These are phyloP conservation scores for Deilephila elpenor DNA, from an alignment of 2,888 invertebrate species.

Conservation along the genomic window DNA sequence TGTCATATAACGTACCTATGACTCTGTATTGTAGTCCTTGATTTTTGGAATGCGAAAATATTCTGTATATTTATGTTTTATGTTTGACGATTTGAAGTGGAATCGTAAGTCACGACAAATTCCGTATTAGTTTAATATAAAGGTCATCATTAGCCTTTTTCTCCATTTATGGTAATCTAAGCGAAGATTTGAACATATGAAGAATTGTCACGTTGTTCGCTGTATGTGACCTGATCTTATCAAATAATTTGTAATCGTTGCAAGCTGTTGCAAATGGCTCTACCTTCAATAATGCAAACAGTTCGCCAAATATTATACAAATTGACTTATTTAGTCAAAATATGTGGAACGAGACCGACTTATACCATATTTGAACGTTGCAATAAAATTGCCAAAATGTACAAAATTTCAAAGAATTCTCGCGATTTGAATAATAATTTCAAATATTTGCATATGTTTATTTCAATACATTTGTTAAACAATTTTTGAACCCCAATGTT, in stretches of 20 bases:
- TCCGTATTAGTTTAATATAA: constrained; percentile 6
- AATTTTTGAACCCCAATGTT: neutral
- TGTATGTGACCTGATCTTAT: constrained; percentile 5
- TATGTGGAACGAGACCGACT: neutral
- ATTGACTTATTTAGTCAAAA: constrained; percentile 11
- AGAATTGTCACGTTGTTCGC: constrained; percentile 6
- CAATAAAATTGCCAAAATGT: constrained; percentile 7
- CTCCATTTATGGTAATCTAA: neutral
- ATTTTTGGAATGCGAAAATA: neutral
- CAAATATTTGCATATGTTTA: neutral
- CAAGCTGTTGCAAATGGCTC: neutral
- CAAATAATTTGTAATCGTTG: constrained; percentile 2
- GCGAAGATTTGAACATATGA: constrained; percentile 6
- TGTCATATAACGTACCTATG: constrained; percentile 7
- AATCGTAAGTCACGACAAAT: constrained; percentile 6
- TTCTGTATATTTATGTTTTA: neutral
- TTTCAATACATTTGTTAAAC: neutral
- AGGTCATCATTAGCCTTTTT: constrained; percentile 6
- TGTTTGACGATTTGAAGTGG: neutral
- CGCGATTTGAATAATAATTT: constrained; percentile 17
- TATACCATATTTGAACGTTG: neutral
- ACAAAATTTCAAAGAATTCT: neutral
- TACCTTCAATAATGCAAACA: constrained; percentile 2
- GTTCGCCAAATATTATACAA: constrained; percentile 2
- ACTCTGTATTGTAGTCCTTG: neutral